A percentile compares a stretch with the other conserved stretches of the same genome.
Conservation (phyloP, 2,888 invertebrate species). For the Pimpla rufipes region DNA sequence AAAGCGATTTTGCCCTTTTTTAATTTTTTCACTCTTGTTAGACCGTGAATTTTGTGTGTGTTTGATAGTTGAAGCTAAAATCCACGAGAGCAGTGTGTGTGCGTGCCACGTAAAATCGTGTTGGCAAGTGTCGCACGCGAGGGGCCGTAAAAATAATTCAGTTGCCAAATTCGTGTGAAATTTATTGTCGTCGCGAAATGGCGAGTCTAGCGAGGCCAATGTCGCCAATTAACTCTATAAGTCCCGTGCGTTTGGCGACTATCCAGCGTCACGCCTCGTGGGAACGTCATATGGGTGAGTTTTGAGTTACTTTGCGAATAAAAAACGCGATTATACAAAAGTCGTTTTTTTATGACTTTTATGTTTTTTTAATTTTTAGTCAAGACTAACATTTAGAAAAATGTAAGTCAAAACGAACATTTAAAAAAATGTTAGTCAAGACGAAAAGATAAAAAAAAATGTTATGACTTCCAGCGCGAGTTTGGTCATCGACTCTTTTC, state of each 20-base stretch:
- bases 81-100: too few relatives aligned
- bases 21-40: too few relatives aligned
- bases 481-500: neutral
- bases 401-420: too few relatives aligned
- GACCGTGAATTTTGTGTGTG: too few relatives aligned
- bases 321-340: neutral
- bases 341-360: too few relatives aligned
- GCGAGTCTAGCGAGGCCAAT: constrained; percentile 76
- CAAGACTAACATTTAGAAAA: too few relatives aligned
- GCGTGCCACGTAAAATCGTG: neutral
- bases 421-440: too few relatives aligned
- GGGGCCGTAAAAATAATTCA: constrained; percentile 5
- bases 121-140: too few relatives aligned
- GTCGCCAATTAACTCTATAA: constrained; percentile 75
- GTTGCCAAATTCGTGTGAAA: constrained; percentile 22
- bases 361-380: too few relatives aligned
- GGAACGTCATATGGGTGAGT: constrained; percentile 82
- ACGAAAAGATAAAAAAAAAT: too few relatives aligned
- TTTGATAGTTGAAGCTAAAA: too few relatives aligned
- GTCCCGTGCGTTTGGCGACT: constrained; percentile 78
- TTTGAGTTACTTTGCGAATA: constrained; percentile 11
- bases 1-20: too few relatives aligned
- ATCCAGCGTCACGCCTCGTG: constrained; percentile 80
- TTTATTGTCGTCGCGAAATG: constrained; percentile 69
- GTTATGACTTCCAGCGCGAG: neutral